These are phyloP conservation scores for Tinea semifulvella DNA, from an alignment of 2,888 invertebrate genomes.

Conservation along the genomic window DNA sequence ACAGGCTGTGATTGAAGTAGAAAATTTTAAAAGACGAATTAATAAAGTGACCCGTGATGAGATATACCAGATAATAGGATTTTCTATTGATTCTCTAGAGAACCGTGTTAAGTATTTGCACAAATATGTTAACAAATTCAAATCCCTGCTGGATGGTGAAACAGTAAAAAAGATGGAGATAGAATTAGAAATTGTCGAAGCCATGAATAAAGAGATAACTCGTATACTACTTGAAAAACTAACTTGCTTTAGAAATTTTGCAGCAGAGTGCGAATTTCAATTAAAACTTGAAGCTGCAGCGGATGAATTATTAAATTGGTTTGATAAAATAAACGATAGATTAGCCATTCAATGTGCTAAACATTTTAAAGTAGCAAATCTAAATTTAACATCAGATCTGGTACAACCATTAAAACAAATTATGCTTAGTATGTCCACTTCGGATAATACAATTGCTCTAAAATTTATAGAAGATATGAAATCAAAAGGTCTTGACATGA, in stretches of 20 bases:
- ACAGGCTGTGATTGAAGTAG: conserved; percentile 40
- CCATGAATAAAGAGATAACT: conserved; percentile 45
- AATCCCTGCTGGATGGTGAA: conserved; percentile 27
- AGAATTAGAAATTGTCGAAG: conserved; percentile 52
- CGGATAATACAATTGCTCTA: conserved; percentile 22
- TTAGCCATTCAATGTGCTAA: conserved; percentile 36
- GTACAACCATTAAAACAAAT: not conserved
- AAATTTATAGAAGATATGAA: conserved; percentile 36
- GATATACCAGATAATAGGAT: conserved; percentile 38
- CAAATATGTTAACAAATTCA: conserved; percentile 37
- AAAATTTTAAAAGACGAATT: conserved; percentile 32
- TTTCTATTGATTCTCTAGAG: conserved; percentile 41
- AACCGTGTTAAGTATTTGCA: conserved; percentile 40
- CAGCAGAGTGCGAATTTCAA: conserved; percentile 32
- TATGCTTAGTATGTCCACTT: not conserved
- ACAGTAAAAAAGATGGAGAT: conserved; percentile 33
- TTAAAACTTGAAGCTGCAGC: conserved; percentile 28
- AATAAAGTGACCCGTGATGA: conserved; percentile 32
- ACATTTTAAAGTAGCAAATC: conserved; percentile 30
- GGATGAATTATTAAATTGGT: conserved; percentile 43
- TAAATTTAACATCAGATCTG: not conserved
- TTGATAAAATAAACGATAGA: conserved; percentile 47
- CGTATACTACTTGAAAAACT: conserved; percentile 33
- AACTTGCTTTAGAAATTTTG: conserved; percentile 34
- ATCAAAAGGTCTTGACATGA: conserved; percentile 33